phyloP scores from a whole-genome alignment of 2,113 vertebrate genomes.

The Saccopteryx bilineata region DNA sequence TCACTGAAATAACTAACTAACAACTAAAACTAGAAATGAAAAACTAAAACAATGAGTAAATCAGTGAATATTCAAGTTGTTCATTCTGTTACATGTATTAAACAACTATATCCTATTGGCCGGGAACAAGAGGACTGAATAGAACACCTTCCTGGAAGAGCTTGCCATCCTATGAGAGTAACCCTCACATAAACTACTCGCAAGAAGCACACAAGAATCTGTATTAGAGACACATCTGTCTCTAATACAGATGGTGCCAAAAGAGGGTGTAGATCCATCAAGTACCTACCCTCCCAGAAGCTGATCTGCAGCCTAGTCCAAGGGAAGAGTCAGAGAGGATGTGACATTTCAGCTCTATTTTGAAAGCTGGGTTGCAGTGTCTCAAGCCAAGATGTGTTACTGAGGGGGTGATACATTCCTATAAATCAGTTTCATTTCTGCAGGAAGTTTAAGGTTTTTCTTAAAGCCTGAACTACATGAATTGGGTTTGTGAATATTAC shows the following conservation, averaged over 20 bases:
- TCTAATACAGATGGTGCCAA: background rate
- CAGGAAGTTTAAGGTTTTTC: background rate
- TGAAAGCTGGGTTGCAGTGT: conserved; percentile 19
- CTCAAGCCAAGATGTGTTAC: background rate
- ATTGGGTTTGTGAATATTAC: background rate
- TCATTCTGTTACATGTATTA: background rate
- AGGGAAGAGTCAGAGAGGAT: background rate
- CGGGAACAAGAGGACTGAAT: background rate
- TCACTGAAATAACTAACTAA: background rate
- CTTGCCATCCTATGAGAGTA: background rate
- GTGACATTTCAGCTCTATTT: background rate
- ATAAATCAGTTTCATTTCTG: background rate
- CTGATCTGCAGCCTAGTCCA: background rate
- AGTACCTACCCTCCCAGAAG: background rate
- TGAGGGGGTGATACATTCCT: background rate
- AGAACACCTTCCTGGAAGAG: background rate
- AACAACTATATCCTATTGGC: background rate
- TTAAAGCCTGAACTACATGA: background rate
- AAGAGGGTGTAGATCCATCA: no score
- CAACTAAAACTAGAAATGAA: background rate
- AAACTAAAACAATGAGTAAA: background rate
- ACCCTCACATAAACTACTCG: background rate
- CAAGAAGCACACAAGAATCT: background rate
- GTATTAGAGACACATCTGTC: background rate
- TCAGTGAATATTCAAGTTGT: background rate